Percentiles rank a stretch among this genome's conserved stretches.
phyloP scores from a whole-genome alignment of 2,888 invertebrate genomes.

The Plemyria rubiginata region DNA sequence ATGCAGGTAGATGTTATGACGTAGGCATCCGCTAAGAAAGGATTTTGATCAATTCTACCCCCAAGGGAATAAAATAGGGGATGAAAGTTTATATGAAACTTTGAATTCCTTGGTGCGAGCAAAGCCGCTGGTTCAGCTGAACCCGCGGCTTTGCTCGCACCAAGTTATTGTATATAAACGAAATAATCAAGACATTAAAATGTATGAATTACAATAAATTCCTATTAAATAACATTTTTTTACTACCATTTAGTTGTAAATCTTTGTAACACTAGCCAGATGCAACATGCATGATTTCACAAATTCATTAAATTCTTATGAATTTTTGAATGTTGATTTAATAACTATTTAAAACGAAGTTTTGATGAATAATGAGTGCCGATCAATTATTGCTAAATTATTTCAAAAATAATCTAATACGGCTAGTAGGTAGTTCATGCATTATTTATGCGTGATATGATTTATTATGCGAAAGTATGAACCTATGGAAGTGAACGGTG shows the following conservation, averaged over 20 bases:
- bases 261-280: conserved; percentile 11
- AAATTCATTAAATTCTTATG: conserved; percentile 31
- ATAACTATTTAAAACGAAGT: conserved; percentile 29
- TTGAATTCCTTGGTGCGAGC: too few species aligned
- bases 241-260: conserved; percentile 17
- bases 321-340: conserved; percentile 32
- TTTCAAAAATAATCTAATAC: conserved; percentile 41
- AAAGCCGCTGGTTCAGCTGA: too few species aligned
- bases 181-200: conserved; percentile 20
- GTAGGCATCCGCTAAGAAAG: too few species aligned
- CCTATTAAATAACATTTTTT: conserved; percentile 12
- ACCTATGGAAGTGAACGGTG: conserved; percentile 15
- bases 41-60: too few species aligned
- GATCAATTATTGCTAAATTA: conserved; percentile 41
- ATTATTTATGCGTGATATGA: conserved; percentile 39
- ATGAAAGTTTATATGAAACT: too few species aligned
- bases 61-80: too few species aligned
- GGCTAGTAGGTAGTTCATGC: conserved; percentile 32
- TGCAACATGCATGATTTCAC: conserved; percentile 28
- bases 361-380: conserved; percentile 32
- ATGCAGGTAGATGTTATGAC: too few species aligned
- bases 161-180: not conserved
- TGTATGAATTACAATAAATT: conserved; percentile 17
- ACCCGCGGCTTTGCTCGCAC: too few species aligned
- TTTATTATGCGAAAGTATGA: conserved; percentile 39